Percentiles rank a stretch among this genome's conserved stretches.
Evolutionary conservation across 2,113 vertebrate species (phyloP).

Genomic region (Tautogolabrus adspersus): DNA sequence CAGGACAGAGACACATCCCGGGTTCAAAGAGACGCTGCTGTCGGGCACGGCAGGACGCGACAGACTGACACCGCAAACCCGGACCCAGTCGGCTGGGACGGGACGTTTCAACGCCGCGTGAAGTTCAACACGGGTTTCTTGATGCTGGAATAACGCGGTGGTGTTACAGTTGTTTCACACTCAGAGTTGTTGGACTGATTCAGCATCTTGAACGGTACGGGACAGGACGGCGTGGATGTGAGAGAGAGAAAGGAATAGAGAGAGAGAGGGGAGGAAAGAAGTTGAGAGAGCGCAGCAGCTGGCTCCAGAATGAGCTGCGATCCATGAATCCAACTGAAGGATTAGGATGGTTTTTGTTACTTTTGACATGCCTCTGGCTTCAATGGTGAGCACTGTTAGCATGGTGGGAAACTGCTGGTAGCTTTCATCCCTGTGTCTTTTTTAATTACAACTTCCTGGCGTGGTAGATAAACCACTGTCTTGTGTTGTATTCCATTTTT

Average conservation of each 20-base stretch:
- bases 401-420: constrained; percentile 40
- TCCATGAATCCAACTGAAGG: constrained; percentile 67
- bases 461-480: not conserved
- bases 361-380: constrained; percentile 83
- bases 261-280: constrained; percentile 24
- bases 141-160: not conserved
- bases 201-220: not conserved
- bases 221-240: constrained; percentile 21
- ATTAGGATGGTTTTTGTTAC: constrained; percentile 84
- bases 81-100: constrained; percentile 41
- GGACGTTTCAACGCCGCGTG: not conserved
- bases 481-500: not conserved
- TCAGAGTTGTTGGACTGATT: not conserved
- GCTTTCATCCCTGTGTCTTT: constrained; percentile 20
- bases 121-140: not conserved
- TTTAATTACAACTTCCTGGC: constrained; percentile 23
- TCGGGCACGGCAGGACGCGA: constrained; percentile 19
- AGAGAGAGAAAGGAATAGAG: not conserved
- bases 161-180: constrained; percentile 6
- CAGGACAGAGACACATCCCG: constrained; percentile 30
- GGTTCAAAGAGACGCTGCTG: constrained; percentile 48
- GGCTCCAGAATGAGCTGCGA: constrained; percentile 68
- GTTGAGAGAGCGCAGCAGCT: constrained; percentile 64
- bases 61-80: constrained; percentile 21
- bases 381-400: constrained; percentile 79